Evolutionary conservation across 2,797 vertebrate genomes (phyloP).

Genomic region (Sebastes trivittatus): DNA sequence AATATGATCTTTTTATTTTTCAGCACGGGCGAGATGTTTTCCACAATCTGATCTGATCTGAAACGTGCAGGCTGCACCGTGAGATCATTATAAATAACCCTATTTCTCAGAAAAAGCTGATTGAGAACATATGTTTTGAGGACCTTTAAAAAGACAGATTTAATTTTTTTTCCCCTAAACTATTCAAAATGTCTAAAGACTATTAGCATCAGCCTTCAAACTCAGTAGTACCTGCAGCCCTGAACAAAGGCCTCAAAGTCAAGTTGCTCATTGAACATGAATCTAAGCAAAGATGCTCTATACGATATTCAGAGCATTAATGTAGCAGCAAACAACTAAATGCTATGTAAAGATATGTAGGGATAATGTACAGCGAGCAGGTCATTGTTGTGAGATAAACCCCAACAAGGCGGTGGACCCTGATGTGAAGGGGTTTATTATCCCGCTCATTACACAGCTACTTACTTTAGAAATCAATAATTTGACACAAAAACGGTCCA

Average conservation of each 20-base stretch:
- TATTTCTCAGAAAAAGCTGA: background rate
- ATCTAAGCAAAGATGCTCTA: background rate
- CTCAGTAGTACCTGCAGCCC: background rate
- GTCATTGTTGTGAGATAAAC: too few relatives aligned
- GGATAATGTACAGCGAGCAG: too few relatives aligned
- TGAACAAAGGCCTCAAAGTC: background rate
- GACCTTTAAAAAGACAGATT: too few relatives aligned
- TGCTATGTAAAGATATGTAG: too few relatives aligned
- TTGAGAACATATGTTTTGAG: too few relatives aligned
- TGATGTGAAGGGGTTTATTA: too few relatives aligned
- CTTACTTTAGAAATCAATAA: too few relatives aligned
- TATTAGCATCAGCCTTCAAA: background rate
- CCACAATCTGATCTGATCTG: constrained; percentile 1
- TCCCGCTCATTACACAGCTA: too few relatives aligned
- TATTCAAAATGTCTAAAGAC: background rate
- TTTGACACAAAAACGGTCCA: too few relatives aligned
- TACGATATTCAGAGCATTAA: too few relatives aligned
- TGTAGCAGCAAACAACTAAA: too few relatives aligned
- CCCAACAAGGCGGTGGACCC: too few relatives aligned
- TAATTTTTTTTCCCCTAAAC: background rate
- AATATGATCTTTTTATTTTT: constrained; percentile 20
- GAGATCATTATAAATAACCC: background rate
- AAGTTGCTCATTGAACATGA: background rate
- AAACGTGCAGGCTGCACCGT: background rate
- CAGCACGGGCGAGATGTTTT: background rate